Conservation (phyloP, 2,113 vertebrate species). For the Nibea albiflora region DNA sequence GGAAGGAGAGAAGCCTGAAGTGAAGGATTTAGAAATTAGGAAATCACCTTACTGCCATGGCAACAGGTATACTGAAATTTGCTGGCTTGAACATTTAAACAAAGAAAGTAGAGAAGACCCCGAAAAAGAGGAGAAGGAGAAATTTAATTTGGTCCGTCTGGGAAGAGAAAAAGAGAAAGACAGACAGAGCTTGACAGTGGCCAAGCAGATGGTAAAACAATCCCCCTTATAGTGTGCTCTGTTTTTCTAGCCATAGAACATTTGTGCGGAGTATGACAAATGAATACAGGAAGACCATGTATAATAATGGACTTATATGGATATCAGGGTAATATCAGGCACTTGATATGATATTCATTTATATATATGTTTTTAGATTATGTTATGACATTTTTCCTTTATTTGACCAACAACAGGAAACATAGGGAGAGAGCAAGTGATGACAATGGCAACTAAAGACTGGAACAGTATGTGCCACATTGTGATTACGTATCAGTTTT, state of each 20-base stretch:
- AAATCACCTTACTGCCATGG: slow-evolving; percentile 17
- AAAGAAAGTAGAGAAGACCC: neutral
- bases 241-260: too few species aligned
- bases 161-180: neutral
- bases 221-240: neutral
- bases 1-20: neutral
- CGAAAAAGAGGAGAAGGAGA: neutral
- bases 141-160: neutral
- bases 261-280: neutral
- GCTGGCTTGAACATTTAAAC: neutral
- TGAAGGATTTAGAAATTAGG: neutral
- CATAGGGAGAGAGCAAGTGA: too few species aligned
- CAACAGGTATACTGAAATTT: slow-evolving; percentile 2
- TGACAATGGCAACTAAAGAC: too few species aligned
- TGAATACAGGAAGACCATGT: too few species aligned
- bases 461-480: too few species aligned
- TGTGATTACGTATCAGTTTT: neutral
- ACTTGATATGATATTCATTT: too few species aligned
- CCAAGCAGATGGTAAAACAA: neutral
- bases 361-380: too few species aligned
- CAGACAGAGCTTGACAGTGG: neutral
- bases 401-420: too few species aligned
- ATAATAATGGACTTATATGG: neutral
- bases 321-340: too few species aligned
- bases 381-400: too few species aligned